phyloP scores from a whole-genome alignment of 2,797 vertebrate genomes.

The Borostomias antarcticus region DNA sequence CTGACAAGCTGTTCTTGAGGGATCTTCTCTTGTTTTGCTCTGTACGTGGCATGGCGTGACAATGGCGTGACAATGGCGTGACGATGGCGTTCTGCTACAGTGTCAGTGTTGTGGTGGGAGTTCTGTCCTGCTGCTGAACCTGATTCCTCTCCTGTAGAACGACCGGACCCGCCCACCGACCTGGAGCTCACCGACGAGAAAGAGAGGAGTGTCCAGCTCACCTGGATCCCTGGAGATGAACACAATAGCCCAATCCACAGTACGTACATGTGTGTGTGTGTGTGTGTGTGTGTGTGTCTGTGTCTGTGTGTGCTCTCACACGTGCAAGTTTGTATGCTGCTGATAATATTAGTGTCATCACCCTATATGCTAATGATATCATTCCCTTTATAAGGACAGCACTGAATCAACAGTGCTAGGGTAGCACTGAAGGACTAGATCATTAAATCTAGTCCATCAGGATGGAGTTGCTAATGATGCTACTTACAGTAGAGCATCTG shows the following conservation, averaged over 20 bases:
- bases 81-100: neutral
- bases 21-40: neutral
- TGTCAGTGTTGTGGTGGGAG: slow-evolving; percentile 25
- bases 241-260: slow-evolving; percentile 92
- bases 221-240: slow-evolving; percentile 93
- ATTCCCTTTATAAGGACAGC: neutral
- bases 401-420: neutral
- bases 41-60: neutral
- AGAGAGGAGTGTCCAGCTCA: slow-evolving; percentile 87
- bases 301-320: neutral
- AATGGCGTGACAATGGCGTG: neutral
- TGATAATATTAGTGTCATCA: neutral
- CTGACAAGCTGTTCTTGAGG: neutral
- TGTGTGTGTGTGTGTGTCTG: slow-evolving; percentile 23
- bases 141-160: slow-evolving; percentile 74
- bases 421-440: neutral
- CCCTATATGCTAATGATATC: neutral
- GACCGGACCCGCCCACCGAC: slow-evolving; percentile 90
- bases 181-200: slow-evolving; percentile 90
- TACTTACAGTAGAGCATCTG: neutral
- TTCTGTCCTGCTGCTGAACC: slow-evolving; percentile 33
- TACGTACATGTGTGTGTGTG: slow-evolving; percentile 62
- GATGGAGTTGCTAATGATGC: neutral
- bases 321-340: too few relatives aligned
- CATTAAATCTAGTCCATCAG: neutral